Evolutionary conservation across 2,888 invertebrate genomes (phyloP), one percentile per base, ranked within the genome.

Genomic region (Drosophila greeni): DNA sequence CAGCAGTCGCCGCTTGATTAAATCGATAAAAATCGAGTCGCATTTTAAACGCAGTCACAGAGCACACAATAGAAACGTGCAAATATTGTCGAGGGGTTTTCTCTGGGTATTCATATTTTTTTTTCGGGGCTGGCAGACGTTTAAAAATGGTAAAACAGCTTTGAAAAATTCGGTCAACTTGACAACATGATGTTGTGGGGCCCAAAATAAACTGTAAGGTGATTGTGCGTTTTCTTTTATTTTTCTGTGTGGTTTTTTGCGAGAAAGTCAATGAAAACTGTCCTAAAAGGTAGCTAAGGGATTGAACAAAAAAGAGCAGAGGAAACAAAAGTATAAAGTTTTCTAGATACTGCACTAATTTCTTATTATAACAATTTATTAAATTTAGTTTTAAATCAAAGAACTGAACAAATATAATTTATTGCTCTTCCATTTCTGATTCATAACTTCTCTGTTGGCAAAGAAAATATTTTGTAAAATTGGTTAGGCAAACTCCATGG

Each of bases 11-110:
- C 71, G 74, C 83, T 84, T 82, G 84, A 82, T 82, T 82, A 82
- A 84, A 82, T 84, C 82, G 82, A 82, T 82, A 82, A 82, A 84
- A 83, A 74, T 82, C 76, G 82, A 76, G 74, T 76, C 66, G 69
- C 82, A 56, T 70, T 81, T 81, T 70, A 77, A 83, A 45, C 79
- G 78, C 61, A 58, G 73, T 66, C 73, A 68, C 71, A 67, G 60
- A 57, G 54, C 66, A 60, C 72, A 82, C 82, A 84, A 84, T 84
- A 84, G 79, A 82, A 76, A 71, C 74, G 82, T 74, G 83, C 76
- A 83, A 82, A 81, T 79, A 67, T 66, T 67, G 70, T 68, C 62
- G 49, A 33, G 59, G 29, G 40, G 26, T 37, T 42, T 20, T 9
- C 29, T 20, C 14, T 14, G 14, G 45, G 5, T 18, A 9, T 45